A percentile compares a stretch with the other conserved stretches of the same genome.
Conservation (phyloP, 2,113 vertebrate species). For the Origma solitaria region DNA sequence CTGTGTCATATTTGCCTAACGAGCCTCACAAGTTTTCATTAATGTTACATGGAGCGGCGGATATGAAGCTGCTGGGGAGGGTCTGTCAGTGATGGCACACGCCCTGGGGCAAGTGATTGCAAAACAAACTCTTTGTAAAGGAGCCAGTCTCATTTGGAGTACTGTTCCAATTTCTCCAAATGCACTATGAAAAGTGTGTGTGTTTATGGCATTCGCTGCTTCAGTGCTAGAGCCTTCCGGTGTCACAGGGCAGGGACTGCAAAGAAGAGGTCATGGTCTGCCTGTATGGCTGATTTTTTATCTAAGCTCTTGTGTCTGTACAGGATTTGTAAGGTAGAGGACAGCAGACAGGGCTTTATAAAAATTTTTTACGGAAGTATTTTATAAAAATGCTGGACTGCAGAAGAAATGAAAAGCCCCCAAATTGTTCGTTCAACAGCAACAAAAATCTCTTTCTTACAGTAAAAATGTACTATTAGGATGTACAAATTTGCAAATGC, state of each 20-base stretch:
- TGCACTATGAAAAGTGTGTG: background rate
- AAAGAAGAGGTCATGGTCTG: background rate
- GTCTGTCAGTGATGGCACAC: background rate
- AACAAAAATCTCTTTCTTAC: background rate
- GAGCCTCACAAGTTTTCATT: background rate
- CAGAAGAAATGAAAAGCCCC: background rate
- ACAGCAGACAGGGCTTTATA: background rate
- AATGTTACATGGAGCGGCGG: background rate
- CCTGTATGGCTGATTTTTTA: background rate
- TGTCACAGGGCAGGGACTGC: background rate
- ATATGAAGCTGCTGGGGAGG: background rate
- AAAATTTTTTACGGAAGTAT: background rate
- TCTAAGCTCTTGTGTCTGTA: background rate
- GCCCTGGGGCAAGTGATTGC: background rate
- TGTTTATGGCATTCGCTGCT: background rate
- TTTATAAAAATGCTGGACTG: background rate
- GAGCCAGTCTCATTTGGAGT: background rate
- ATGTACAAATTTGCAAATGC: background rate
- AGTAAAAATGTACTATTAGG: background rate
- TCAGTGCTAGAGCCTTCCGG: background rate
- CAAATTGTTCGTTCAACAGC: background rate
- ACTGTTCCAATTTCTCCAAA: background rate
- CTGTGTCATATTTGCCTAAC: fast-evolving
- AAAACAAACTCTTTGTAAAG: background rate
- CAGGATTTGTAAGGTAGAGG: background rate